These are phyloP conservation scores for Acrossocheilus wenchowensis DNA, from an alignment of 2,797 vertebrate species.

Conservation along the genomic window DNA sequence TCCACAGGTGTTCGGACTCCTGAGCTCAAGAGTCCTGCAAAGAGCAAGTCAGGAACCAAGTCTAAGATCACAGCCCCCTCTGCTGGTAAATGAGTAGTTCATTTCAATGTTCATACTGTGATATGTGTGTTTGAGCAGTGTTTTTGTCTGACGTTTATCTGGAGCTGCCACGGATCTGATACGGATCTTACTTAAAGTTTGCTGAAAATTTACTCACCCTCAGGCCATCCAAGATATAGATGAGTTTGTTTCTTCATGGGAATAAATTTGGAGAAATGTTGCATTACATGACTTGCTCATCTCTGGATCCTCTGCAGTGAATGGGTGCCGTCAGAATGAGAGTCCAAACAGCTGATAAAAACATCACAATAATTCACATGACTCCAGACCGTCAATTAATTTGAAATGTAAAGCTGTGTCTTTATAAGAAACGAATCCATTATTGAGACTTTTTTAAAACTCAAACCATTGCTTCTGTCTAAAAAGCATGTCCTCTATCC, in stretches of 20 bases:
- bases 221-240: not conserved
- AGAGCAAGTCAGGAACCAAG: not conserved
- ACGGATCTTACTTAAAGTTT: not conserved
- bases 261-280: not conserved
- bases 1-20: not conserved
- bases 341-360: not conserved
- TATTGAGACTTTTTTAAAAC: not conserved
- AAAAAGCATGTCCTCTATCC: not conserved
- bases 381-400: not conserved
- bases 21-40: not conserved
- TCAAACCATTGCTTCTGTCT: not conserved
- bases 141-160: not conserved
- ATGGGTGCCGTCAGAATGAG: not conserved
- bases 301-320: not conserved
- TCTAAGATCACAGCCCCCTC: conserved; percentile 5
- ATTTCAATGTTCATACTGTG: not conserved
- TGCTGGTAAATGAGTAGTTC: not conserved
- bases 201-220: not conserved
- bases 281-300: not conserved
- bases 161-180: not conserved
- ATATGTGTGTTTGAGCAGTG: not conserved
- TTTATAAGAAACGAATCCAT: not conserved
- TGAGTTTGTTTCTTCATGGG: not conserved
- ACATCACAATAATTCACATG: not conserved
- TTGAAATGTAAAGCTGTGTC: not conserved